A percentile compares a stretch with the other conserved stretches of the same genome.
Conservation (phyloP, 2,113 vertebrate species). For the Callocephalon fimbriatum region DNA sequence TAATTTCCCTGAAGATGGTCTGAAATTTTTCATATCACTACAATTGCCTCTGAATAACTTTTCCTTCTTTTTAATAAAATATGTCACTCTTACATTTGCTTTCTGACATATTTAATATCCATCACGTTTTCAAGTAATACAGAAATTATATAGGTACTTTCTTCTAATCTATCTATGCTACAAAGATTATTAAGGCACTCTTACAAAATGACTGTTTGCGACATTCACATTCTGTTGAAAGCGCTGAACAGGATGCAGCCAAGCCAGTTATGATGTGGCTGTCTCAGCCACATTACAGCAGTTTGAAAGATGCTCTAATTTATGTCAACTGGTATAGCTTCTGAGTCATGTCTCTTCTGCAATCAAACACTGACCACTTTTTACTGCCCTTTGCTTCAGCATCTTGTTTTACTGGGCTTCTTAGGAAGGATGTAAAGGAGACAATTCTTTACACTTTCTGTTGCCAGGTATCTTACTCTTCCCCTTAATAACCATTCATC, state of each 20-base stretch:
- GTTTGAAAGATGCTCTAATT: neutral
- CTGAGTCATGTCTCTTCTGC: neutral
- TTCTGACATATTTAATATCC: neutral
- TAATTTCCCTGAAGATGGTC: neutral
- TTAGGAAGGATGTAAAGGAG: neutral
- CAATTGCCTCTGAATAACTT: neutral
- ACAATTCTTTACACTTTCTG: neutral
- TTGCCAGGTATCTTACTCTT: neutral
- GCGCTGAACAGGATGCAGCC: neutral
- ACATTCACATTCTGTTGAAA: neutral
- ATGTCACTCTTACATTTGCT: neutral
- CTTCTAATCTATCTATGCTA: neutral
- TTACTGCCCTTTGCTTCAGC: neutral
- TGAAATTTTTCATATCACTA: neutral
- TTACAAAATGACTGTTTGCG: accelerated
- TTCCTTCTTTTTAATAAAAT: neutral
- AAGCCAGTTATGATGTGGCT: neutral
- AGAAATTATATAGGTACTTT: neutral
- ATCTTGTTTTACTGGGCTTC: neutral
- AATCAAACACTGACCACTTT: neutral
- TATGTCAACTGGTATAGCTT: neutral
- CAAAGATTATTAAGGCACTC: neutral
- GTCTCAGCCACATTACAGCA: neutral
- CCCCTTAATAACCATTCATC: neutral
- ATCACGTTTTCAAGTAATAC: neutral